phyloP scores from a whole-genome alignment of 2,888 invertebrate genomes.

The Apomyelois bistriatella region DNA sequence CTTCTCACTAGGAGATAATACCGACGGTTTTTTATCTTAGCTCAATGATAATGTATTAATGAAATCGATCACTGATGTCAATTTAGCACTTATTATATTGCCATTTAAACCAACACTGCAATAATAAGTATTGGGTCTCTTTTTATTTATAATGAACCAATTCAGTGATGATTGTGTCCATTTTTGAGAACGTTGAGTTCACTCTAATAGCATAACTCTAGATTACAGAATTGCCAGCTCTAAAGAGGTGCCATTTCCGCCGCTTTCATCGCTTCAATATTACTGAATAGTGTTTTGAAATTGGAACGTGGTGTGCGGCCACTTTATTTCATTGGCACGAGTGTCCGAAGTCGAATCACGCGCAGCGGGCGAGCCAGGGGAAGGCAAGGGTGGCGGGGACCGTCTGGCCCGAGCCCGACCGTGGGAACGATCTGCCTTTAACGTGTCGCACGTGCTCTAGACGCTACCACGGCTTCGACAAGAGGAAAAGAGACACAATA shows the following conservation, averaged over 20 bases:
- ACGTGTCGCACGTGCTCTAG: slow-evolving; percentile 77
- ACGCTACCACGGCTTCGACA: slow-evolving; percentile 55
- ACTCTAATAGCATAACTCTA: slow-evolving; percentile 13
- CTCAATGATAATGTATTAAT: not conserved
- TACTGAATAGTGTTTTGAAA: slow-evolving; percentile 67
- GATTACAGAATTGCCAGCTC: slow-evolving; percentile 26
- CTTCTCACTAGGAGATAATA: not conserved
- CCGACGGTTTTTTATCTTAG: slow-evolving; percentile 3
- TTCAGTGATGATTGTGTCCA: too few relatives aligned
- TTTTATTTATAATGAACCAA: not conserved
- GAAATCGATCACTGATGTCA: slow-evolving; percentile 1
- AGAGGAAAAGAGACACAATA: slow-evolving; percentile 48
- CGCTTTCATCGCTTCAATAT: slow-evolving; percentile 57
- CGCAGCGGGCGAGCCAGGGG: slow-evolving; percentile 38
- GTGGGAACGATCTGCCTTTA: slow-evolving; percentile 80
- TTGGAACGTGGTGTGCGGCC: slow-evolving; percentile 72
- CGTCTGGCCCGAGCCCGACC: slow-evolving; percentile 63
- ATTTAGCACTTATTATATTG: not conserved
- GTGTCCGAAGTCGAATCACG: slow-evolving; percentile 68
- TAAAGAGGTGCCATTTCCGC: slow-evolving; percentile 53
- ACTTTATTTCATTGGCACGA: slow-evolving; percentile 72
- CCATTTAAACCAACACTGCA: not conserved
- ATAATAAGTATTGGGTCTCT: not conserved
- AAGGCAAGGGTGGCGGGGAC: slow-evolving; percentile 37
- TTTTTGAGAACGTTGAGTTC: too few relatives aligned